phyloP scores from a whole-genome alignment of 2,113 vertebrate genomes.

The Pelobates fuscus region DNA sequence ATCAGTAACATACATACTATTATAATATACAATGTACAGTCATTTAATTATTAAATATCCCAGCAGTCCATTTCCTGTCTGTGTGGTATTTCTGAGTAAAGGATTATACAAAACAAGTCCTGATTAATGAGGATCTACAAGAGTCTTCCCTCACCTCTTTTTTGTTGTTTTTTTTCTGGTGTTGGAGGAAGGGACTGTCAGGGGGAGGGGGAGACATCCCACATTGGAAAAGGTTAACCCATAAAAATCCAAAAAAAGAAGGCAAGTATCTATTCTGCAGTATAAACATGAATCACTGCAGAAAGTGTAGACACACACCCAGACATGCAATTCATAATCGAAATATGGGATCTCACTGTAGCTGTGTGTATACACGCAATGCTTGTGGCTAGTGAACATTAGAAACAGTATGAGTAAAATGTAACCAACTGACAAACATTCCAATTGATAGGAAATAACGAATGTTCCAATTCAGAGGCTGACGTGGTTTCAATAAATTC shows the following conservation, averaged over 20 bases:
- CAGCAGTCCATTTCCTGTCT: neutral
- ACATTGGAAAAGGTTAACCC: neutral
- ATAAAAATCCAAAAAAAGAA: neutral
- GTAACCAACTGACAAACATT: too few relatives aligned
- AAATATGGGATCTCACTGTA: too few relatives aligned
- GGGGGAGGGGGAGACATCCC: neutral
- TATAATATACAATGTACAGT: neutral
- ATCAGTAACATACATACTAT: neutral
- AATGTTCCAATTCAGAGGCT: neutral
- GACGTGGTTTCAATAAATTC: too few relatives aligned
- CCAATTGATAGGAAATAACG: too few relatives aligned
- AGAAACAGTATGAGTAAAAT: too few relatives aligned
- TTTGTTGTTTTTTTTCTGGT: too few relatives aligned
- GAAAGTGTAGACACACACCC: neutral
- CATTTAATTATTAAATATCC: neutral
- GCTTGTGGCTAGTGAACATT: too few relatives aligned
- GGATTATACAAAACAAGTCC: constrained; percentile 14
- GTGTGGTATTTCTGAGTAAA: constrained; percentile 6
- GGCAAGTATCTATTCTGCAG: constrained; percentile 8
- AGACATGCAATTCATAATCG: neutral
- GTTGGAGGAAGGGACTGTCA: neutral
- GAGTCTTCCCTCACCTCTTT: neutral
- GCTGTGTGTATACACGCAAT: too few relatives aligned
- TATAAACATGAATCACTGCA: constrained; percentile 28
- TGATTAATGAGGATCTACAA: constrained; percentile 17